Base-by-base conservation (phyloP, 2,113 vertebrate species). In the Theristicus caerulescens region DNA sequence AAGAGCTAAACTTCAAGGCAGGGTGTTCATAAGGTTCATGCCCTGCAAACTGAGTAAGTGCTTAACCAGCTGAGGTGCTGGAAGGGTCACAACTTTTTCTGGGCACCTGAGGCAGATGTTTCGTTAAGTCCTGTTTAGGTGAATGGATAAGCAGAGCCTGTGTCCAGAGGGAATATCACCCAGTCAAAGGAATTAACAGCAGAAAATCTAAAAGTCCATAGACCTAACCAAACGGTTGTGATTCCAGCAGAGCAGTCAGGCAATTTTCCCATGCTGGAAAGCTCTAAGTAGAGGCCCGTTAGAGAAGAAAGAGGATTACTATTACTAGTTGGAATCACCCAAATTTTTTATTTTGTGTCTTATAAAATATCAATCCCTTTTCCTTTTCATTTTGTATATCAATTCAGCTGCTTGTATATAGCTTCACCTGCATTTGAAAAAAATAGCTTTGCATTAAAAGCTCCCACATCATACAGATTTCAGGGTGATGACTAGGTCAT, bases 181-280 rank as follows among this genome's bases (percentile, higher is more conserved):
- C 13, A 81, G 36, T 64, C 54, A 85, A 51, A 79, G 32, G 13
- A 64, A 65, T 87, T 90, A 87, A 54, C 9, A 77, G 21, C 32
- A 86, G 55, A 70, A 93, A 66, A 91, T 62, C 8, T 62, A 2
- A 1, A 76, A 44, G 13, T 51, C 44, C 3, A 0, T 84, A 38
- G 47, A 42, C 17, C 10, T 67, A 47, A 71, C 13, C 0, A 47
- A 71, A 11, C 0, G 0, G 44, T 42, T 81, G 19, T 34, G n/a
- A 62, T 89, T 78, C 27, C 13, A 69, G 49, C 14, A 83, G 67
- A 69, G n/a, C 61, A 47, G 38, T 47, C 36, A 62, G 44, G 34
- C 38, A 58, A 0, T 85, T 90, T 82, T 72, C 32, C 31, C 16
- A 4, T 44, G 9, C 26, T 54, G 20, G 44, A 70, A 82, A 69